phyloP scores from a whole-genome alignment of 2,113 vertebrate species.

The Sylvicapra grimmia region DNA sequence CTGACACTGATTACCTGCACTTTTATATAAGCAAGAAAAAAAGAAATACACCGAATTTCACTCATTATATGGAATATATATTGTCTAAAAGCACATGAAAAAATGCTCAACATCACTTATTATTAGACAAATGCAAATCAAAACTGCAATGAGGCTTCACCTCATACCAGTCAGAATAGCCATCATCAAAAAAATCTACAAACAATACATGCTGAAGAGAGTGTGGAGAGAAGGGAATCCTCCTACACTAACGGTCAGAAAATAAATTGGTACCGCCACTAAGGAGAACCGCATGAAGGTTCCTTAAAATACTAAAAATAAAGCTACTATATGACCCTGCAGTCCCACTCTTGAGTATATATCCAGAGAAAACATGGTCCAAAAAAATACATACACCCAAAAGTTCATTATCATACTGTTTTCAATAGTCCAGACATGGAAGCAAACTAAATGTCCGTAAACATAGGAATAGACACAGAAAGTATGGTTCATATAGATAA shows the following conservation, averaged over 20 bases:
- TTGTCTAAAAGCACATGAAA: neutral
- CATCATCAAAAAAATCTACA: neutral
- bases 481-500: neutral
- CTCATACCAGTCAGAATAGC: neutral
- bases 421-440: neutral
- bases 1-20: neutral
- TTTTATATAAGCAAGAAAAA: neutral
- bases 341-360: neutral
- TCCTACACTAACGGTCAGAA: neutral
- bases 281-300: neutral
- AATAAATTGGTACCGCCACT: neutral
- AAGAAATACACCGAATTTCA: neutral
- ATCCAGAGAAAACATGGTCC: accelerated
- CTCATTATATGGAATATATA: neutral
- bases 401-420: neutral
- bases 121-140: neutral
- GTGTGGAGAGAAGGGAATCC: neutral
- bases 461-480: neutral
- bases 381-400: neutral
- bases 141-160: neutral
- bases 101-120: neutral
- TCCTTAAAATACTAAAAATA: neutral
- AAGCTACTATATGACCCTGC: neutral
- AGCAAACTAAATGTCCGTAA: neutral
- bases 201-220: neutral